Conservation (phyloP, 2,888 invertebrate genomes). For the Helicoverpa assulta region DNA sequence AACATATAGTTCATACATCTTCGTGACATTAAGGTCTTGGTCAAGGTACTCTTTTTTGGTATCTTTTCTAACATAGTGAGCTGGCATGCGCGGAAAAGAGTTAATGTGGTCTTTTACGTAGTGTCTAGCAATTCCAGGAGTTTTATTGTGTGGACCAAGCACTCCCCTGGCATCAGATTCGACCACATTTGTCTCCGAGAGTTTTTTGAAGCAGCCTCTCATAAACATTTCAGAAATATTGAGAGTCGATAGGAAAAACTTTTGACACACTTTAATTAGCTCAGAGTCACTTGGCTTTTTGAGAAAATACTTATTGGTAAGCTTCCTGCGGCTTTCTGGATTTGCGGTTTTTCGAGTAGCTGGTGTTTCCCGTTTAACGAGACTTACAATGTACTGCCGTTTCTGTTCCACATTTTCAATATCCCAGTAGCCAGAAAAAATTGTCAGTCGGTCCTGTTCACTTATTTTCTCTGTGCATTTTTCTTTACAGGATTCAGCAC, state of each 20-base stretch:
- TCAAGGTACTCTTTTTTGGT: slow-evolving; percentile 40
- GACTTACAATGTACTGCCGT: slow-evolving; percentile 47
- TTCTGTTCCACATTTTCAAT: slow-evolving; percentile 47
- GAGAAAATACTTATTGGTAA: slow-evolving; percentile 36
- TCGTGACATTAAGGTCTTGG: slow-evolving; percentile 36
- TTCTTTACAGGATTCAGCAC: too few species aligned
- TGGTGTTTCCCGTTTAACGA: slow-evolving; percentile 33
- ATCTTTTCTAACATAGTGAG: slow-evolving; percentile 29
- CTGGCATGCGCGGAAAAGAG: slow-evolving; percentile 41
- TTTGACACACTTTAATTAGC: slow-evolving; percentile 30
- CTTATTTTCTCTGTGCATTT: slow-evolving; percentile 4
- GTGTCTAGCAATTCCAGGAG: slow-evolving; percentile 18
- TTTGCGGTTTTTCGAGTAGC: slow-evolving; percentile 26
- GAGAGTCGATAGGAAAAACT: slow-evolving; percentile 36
- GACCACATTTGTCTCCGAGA: slow-evolving; percentile 24
- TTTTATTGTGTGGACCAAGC: slow-evolving; percentile 29
- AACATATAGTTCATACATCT: slow-evolving; percentile 44
- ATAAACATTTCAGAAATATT: slow-evolving; percentile 40
- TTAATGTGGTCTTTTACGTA: slow-evolving; percentile 36
- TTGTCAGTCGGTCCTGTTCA: slow-evolving; percentile 42
- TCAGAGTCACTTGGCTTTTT: slow-evolving; percentile 4
- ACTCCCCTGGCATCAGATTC: slow-evolving; percentile 12
- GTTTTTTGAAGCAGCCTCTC: slow-evolving; percentile 39
- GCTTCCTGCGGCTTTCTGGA: slow-evolving; percentile 24
- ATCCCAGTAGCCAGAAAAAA: slow-evolving; percentile 44